Evolutionary conservation across 2,888 invertebrate species (phyloP).

Genomic region (Heliconius ethilla): DNA sequence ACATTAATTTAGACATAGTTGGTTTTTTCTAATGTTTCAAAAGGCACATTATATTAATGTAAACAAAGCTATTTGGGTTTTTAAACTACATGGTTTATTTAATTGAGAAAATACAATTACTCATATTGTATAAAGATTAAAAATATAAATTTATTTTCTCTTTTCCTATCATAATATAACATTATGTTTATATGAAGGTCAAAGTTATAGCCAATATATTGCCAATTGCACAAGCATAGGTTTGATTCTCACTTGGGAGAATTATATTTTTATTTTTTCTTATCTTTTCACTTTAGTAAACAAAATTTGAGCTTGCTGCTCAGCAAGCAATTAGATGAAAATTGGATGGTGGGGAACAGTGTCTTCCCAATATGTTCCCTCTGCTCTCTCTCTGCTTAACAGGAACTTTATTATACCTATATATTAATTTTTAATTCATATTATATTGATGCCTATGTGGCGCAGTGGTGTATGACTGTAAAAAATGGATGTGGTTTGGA

Average conservation of each 20-base stretch:
- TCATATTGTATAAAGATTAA: not conserved
- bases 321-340: no score
- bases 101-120: not conserved
- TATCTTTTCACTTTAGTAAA: no score
- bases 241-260: not conserved
- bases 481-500: not conserved
- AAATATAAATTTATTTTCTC: not conserved
- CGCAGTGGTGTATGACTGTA: not conserved
- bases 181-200: not conserved
- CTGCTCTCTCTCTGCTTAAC: no score
- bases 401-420: no score
- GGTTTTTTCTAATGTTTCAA: not conserved
- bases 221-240: not conserved
- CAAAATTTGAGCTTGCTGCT: no score
- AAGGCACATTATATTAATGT: not conserved
- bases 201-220: not conserved
- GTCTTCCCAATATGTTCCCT: no score
- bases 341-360: no score
- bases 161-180: no score
- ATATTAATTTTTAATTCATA: no score
- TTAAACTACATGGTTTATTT: not conserved
- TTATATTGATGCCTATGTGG: no score
- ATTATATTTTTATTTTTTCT: no score
- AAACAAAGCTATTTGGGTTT: not conserved
- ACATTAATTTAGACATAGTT: not conserved